Percentiles rank a stretch among this genome's conserved stretches.
Evolutionary conservation across 2,888 invertebrate species (phyloP).

Genomic region (Crocallis elinguaria): DNA sequence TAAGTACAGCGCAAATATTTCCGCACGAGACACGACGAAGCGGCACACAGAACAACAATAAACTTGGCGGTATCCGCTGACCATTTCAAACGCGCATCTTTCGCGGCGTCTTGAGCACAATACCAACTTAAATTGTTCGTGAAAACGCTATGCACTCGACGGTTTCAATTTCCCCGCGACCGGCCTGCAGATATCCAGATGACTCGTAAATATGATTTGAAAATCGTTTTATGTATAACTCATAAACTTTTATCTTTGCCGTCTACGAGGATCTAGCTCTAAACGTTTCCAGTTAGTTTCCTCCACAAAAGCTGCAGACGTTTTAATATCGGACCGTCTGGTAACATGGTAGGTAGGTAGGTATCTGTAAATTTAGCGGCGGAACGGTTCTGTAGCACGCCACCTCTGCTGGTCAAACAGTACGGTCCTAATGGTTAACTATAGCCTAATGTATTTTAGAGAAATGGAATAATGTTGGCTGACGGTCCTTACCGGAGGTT

Average conservation of each 20-base stretch:
- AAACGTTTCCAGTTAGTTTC: conserved; percentile 76
- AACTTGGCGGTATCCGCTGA: conserved; percentile 70
- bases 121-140: conserved; percentile 82
- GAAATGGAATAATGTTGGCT: conserved; percentile 72
- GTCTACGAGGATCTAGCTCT: conserved; percentile 63
- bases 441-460: conserved; percentile 80
- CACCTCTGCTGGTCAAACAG: conserved; percentile 80
- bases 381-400: conserved; percentile 76
- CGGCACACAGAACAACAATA: conserved; percentile 66
- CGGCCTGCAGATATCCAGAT: conserved; percentile 77
- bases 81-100: conserved; percentile 73
- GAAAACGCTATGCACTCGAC: conserved; percentile 78
- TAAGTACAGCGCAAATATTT: conserved; percentile 56
- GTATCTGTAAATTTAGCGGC: conserved; percentile 78
- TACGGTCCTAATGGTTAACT: conserved; percentile 78
- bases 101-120: conserved; percentile 69
- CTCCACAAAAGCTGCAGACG: conserved; percentile 79
- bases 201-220: conserved; percentile 83
- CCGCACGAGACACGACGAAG: conserved; percentile 63
- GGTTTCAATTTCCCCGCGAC: conserved; percentile 82
- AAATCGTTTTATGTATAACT: conserved; percentile 84
- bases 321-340: conserved; percentile 79
- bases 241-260: conserved; percentile 81
- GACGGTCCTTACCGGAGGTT: conserved; percentile 62
- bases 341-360: conserved; percentile 62